Evolutionary conservation across 2,113 vertebrate genomes (phyloP).

Genomic region (Neoarius graeffei): DNA sequence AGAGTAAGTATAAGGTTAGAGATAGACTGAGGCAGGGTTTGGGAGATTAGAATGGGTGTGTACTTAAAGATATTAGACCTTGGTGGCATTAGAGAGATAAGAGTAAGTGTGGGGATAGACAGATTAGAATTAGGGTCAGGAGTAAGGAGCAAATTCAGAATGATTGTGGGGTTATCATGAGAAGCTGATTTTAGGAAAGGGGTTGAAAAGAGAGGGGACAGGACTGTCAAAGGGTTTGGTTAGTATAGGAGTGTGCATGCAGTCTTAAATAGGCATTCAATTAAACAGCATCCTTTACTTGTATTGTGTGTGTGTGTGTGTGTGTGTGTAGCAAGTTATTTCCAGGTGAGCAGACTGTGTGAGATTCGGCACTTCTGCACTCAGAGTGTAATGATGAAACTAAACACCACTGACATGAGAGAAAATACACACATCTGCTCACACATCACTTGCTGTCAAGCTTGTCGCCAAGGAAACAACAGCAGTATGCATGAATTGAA

Average conservation of each 20-base stretch:
- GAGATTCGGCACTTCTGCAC: constrained; percentile 7
- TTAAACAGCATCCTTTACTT: background rate
- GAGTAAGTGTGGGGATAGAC: background rate
- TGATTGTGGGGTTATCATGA: background rate
- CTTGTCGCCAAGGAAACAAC: constrained; percentile 30
- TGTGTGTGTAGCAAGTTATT: background rate
- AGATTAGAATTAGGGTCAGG: background rate
- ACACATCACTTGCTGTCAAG: constrained; percentile 33
- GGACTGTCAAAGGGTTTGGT: background rate
- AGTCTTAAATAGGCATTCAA: background rate
- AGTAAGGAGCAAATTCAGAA: background rate
- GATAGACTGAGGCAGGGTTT: too few relatives aligned
- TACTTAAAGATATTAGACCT: background rate
- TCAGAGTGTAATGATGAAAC: constrained; percentile 32
- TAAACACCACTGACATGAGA: constrained; percentile 25
- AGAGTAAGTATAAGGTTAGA: too few relatives aligned
- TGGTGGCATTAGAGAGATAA: too few relatives aligned
- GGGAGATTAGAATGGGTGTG: too few relatives aligned
- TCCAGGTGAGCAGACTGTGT: constrained; percentile 15
- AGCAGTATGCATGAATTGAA: background rate
- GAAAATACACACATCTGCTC: constrained; percentile 33
- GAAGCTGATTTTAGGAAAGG: background rate
- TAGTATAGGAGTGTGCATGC: background rate
- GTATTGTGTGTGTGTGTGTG: background rate
- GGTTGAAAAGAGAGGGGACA: background rate